These are phyloP conservation scores for Leptura quadrifasciata DNA, from an alignment of 2,888 invertebrate species.

Conservation along the genomic window DNA sequence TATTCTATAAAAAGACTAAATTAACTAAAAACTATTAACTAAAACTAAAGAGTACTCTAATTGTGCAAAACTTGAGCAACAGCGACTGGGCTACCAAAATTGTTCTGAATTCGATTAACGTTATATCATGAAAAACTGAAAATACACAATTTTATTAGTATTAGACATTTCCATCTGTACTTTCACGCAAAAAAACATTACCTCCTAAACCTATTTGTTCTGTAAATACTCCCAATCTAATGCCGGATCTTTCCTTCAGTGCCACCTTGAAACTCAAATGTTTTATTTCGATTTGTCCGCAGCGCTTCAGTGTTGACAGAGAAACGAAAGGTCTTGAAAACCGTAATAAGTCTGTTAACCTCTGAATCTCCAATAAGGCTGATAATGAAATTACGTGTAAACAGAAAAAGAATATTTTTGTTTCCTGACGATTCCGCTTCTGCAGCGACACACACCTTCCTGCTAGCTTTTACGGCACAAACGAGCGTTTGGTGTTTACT, in stretches of 20 bases:
- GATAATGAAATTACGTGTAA: constrained; percentile 44
- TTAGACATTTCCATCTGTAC: too few relatives aligned
- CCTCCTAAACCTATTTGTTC: constrained; percentile 22
- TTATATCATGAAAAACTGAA: too few relatives aligned
- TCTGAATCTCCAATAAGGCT: constrained; percentile 39
- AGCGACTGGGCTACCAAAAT: too few relatives aligned
- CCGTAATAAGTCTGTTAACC: constrained; percentile 41
- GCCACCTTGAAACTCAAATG: constrained; percentile 8
- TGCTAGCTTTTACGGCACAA: constrained; percentile 19
- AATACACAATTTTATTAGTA: not conserved
- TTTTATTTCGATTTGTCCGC: constrained; percentile 35
- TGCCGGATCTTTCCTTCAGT: constrained; percentile 16
- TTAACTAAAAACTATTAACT: too few relatives aligned
- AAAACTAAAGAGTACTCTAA: too few relatives aligned
- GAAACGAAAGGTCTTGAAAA: constrained; percentile 39
- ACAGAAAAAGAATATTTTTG: constrained; percentile 43
- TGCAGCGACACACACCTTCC: constrained; percentile 2
- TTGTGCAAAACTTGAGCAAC: too few relatives aligned
- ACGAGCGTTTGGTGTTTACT: constrained; percentile 48
- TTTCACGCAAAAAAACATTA: not conserved
- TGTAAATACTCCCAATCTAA: constrained; percentile 22
- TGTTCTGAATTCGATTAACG: too few relatives aligned
- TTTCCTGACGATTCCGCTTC: constrained; percentile 21
- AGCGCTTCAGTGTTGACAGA: constrained; percentile 42
- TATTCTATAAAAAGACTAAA: too few relatives aligned